Percentiles rank a stretch among this genome's conserved stretches.
Evolutionary conservation across 1,140 invertebrate species (phyloP).

Genomic region (Lycorma delicatula): DNA sequence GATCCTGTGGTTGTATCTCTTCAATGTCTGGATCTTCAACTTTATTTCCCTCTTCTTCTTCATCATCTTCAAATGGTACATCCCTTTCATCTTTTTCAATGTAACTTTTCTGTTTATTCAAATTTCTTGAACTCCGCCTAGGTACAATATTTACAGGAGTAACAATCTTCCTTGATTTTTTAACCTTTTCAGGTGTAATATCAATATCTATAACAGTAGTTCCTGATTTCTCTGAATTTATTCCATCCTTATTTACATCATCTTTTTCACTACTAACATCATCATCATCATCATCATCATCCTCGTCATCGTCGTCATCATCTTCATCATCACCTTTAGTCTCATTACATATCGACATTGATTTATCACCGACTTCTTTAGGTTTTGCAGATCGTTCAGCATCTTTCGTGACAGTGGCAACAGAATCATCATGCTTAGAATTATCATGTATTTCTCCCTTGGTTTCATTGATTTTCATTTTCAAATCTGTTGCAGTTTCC

Average conservation of each 20-base stretch:
- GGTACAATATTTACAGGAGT: conserved; percentile 43
- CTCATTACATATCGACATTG: not conserved
- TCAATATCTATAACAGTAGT: conserved; percentile 25
- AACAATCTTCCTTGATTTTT: conserved; percentile 38
- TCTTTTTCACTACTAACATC: conserved; percentile 26
- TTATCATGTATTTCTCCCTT: not conserved
- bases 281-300: conserved; percentile 23
- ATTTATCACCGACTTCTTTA: conserved; percentile 30
- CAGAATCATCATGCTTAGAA: conserved; percentile 18
- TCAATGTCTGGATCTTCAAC: conserved; percentile 49
- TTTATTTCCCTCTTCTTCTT: not conserved
- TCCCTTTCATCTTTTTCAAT: conserved; percentile 50
- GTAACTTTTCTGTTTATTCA: conserved; percentile 52
- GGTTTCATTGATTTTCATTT: conserved; percentile 4
- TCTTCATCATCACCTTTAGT: conserved; percentile 34
- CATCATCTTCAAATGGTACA: conserved; percentile 33
- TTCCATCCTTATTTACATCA: conserved; percentile 13
- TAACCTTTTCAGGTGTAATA: conserved; percentile 26
- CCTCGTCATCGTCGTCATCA: conserved; percentile 27
- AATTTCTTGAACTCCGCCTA: conserved; percentile 50
- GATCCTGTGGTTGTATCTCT: conserved; percentile 46
- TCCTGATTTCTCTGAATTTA: conserved; percentile 33
- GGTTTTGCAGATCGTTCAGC: conserved; percentile 29
- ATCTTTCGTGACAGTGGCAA: conserved; percentile 18
- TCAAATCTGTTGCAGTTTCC: conserved; percentile 19